These are phyloP conservation scores for Stratiomys singularior DNA, from an alignment of 2,888 invertebrate species.

Conservation along the genomic window DNA sequence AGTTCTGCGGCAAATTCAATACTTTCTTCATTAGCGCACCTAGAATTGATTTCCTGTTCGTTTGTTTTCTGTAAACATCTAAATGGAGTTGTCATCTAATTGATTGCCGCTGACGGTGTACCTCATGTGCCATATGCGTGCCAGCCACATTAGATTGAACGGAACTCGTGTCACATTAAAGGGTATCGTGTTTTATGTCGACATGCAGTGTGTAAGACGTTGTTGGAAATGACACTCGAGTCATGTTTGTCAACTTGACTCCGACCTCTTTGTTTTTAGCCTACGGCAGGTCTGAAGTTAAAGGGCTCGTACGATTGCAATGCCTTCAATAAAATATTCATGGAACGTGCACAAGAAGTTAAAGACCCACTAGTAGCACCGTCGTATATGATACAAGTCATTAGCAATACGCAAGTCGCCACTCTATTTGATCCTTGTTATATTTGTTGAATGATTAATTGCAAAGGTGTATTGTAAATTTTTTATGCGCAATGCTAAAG, in stretches of 20 bases:
- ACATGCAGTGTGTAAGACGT: neutral
- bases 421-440: neutral
- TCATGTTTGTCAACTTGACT: slow-evolving; percentile 27
- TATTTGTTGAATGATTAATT: slow-evolving; percentile 27
- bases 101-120: slow-evolving; percentile 11
- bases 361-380: neutral
- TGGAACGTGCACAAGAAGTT: slow-evolving; percentile 20
- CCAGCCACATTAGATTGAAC: neutral
- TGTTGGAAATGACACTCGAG: slow-evolving; percentile 26
- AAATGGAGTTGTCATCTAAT: slow-evolving; percentile 34
- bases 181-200: slow-evolving; percentile 30
- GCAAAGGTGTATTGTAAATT: neutral
- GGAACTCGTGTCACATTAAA: slow-evolving; percentile 13
- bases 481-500: too few species aligned
- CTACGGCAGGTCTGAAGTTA: neutral
- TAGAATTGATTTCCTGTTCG: slow-evolving; percentile 9
- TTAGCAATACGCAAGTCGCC: neutral
- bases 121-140: neutral
- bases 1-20: neutral
- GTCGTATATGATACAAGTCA: neutral
- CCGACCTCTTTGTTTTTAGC: neutral
- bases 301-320: slow-evolving; percentile 16
- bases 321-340: slow-evolving; percentile 4
- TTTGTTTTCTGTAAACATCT: slow-evolving; percentile 22
- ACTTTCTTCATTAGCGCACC: slow-evolving; percentile 32